Base-by-base conservation (phyloP, 2,113 vertebrate species). In the Microtus ochrogaster region DNA sequence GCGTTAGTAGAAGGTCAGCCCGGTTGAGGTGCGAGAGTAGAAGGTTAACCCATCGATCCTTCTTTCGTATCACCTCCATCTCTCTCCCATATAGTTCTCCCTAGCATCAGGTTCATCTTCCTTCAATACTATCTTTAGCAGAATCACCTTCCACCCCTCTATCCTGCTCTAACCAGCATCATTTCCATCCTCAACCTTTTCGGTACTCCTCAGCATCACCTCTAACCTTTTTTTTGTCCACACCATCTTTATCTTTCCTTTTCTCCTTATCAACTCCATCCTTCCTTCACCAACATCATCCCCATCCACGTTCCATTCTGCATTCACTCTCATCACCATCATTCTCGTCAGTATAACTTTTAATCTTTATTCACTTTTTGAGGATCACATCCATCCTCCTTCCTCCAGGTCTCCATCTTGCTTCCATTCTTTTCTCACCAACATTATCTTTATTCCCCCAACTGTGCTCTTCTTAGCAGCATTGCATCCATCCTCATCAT, bases 31-130 rank as follows among this genome's bases (percentile, higher is more conserved):
- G 52, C 3, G 4, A 1, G 52, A 55, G 17, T 58, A 58, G 55
- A 19, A 58, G 0, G 26, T 21, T 2, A 10, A 13, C 3, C 28
- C 36, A 36, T 55, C 1, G 22, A 28, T 55, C 2, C 7, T 26
- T 30, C 33, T 7, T 3, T 30, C n/a, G n/a, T 41, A 16, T 28
- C 5, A 21, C 3, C 30, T 30, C 16, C 17, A 41, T 33, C 24
- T 30, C 82, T 14, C 28, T n/a, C 19, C 10, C 52, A 36, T 63
- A 19, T 55, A 47, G 30, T 22, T 28, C 58, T 86, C 19, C 3
- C 17, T 26, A 21, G 33, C 10, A 76, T 52, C 24, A 39, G 4
- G 7, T 30, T 12, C 13, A n/a, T 65, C 33, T 44, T n/a, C 24
- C 28, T 86, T 2, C 19, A 33, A 12, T 36, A 47, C 19, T 49